Base-by-base conservation (phyloP, 2,113 vertebrate species). In the Kryptolebias marmoratus region DNA sequence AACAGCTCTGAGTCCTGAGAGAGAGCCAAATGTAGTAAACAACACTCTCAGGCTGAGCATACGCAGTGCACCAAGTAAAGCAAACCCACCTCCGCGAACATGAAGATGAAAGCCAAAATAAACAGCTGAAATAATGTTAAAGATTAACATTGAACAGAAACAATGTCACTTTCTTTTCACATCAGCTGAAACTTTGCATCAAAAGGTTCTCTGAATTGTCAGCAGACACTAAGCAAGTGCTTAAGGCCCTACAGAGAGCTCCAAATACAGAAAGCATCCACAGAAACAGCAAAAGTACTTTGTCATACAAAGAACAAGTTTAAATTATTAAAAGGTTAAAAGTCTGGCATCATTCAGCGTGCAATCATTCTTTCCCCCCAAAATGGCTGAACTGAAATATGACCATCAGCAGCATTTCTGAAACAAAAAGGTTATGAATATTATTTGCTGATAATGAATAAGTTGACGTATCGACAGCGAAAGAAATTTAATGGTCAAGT, bases 21-120 rank as follows among this genome's bases (percentile, higher is more conserved):
- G 91, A 89, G 86, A 89, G 67, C 71, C 5, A 62, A 89, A 79
- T 57, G 87, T 66, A 80, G 88, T 89, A 92, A 92, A 91, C 87
- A 93, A 91, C 86, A 91, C 72, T 86, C 73, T 78, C 63, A 83
- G 79, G 77, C 76, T 77, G 44, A 77, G 82, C 79, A 85, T 75
- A 59, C 58, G 42, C n/a, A 1, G 36, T 44, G 11, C 22, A 61
- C 39, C 11, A 61, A 78, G 72, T 81, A 87, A 82, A 87, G 77
- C 77, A 79, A 81, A 76, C 85, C 85, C 87, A 74, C 68, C 82
- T 89, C 42, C 14, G 31, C 80, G 64, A 87, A 82, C 61, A 84
- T 73, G 57, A 53, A 28, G 54, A 84, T 82, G 82, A 73, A 85
- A 82, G 88, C 85, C 63, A 22, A 14, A 79, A 85, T 77, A 83